phyloP scores from a whole-genome alignment of 2,113 vertebrate genomes.

The Trichechus manatus region DNA sequence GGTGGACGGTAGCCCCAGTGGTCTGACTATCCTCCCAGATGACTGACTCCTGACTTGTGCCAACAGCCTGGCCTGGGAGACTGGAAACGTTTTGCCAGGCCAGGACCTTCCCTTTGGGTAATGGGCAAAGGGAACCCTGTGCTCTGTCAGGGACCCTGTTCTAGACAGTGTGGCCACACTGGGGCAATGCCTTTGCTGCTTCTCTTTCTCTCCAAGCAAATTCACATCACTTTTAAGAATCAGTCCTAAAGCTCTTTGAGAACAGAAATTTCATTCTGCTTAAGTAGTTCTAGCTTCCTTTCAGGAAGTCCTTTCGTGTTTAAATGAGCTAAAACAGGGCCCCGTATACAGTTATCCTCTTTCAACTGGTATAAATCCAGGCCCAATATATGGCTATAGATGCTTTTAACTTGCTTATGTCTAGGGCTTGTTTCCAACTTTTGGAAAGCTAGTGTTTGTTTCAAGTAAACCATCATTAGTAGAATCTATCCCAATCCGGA shows the following conservation, averaged over 20 bases:
- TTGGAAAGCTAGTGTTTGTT: conserved; percentile 18
- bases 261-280: neutral
- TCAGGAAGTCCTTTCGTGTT: neutral
- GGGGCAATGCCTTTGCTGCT: neutral
- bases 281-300: neutral
- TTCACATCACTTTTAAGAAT: conserved; percentile 33
- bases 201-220: neutral
- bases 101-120: neutral
- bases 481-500: neutral
- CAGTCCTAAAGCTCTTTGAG: neutral
- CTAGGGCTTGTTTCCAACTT: neutral
- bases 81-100: neutral
- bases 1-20: neutral
- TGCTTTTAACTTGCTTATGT: neutral
- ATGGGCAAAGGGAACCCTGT: neutral
- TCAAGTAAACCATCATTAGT: conserved; percentile 16
- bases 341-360: neutral
- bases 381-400: neutral
- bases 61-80: neutral
- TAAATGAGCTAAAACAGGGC: neutral
- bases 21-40: neutral
- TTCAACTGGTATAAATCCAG: neutral
- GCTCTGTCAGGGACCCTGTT: neutral
- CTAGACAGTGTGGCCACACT: neutral
- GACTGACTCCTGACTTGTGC: neutral